Evolutionary conservation across 2,888 invertebrate genomes (phyloP).

Genomic region (Heteropelma amictum): DNA sequence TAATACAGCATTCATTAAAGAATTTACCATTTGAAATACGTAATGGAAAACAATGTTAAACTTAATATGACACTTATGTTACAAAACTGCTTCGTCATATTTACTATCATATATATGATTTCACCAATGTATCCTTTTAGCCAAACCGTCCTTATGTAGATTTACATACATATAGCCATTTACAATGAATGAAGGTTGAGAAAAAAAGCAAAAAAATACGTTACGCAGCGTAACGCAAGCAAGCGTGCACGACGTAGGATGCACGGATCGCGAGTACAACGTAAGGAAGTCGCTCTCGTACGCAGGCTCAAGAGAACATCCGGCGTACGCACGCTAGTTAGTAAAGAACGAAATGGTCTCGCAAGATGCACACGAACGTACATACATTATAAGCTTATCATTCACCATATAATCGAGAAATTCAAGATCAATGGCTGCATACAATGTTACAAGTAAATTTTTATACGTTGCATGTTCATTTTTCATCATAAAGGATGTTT

Average conservation of each 20-base stretch:
- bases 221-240: conserved; percentile 45
- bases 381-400: neutral
- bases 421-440: neutral
- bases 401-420: neutral
- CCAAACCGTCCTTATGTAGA: neutral
- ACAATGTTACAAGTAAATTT: neutral
- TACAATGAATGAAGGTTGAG: conserved; percentile 20
- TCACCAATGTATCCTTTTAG: too few species aligned
- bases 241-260: conserved; percentile 51
- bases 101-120: too few species aligned
- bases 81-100: neutral
- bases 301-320: conserved; percentile 39
- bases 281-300: conserved; percentile 45
- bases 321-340: conserved; percentile 36
- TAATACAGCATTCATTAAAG: neutral
- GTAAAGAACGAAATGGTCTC: conserved; percentile 24
- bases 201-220: conserved; percentile 9
- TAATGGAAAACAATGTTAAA: neutral
- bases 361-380: conserved; percentile 9
- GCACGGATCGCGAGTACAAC: conserved; percentile 52
- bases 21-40: too few species aligned
- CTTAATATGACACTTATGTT: neutral
- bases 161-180: neutral
- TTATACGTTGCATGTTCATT: neutral
- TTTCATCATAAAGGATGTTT: neutral